Evolutionary conservation across 2,888 invertebrate genomes (phyloP), one percentile per base, ranked within the genome.

Genomic region (Caenorhabditis uteleia): DNA sequence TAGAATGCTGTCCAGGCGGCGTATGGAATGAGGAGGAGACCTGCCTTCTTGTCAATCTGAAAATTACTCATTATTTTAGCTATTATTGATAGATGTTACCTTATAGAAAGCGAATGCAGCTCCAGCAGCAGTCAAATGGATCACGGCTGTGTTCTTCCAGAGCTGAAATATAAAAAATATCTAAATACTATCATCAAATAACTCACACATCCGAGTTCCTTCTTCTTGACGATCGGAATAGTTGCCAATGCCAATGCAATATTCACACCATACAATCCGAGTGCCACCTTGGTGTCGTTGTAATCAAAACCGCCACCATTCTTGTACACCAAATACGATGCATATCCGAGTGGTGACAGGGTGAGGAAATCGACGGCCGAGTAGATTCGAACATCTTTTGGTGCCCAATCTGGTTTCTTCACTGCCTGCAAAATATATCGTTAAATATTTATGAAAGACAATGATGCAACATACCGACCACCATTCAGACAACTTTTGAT

Each of bases 221-320:
- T 70, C 56, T 75, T 73, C 59, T 78, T 74, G 34, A 78, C 57
- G 20, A 75, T 57, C 7, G 79, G 78, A 26, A 77, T 66, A 6
- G 73, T 64, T 36, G 70, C 51, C 8, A 66, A 21, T 6, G 70
- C 75, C 38, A 74, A 20, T n/a, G 57, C 68, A 8, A 78, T 18
- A 25, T 72, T 79, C 12, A 71, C 56, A 43, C 77, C 79, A 47
- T 75, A 79, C 29, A 80, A 50, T 12, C 67, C 72, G 36, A 80
- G 62, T 20, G 80, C 79, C 36, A 72, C 42, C 18, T 70, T 70
- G 3, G 79, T 79, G 59, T 80, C 79, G 34, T 70, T 73, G 69
- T 79, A 77, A 59, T 76, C 78, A 59, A 80, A 31, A 76, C 77
- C 80, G 40, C 80, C 80, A 8, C 80, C 80, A 57, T 79, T 73